phyloP scores from a whole-genome alignment of 2,113 vertebrate species.

The Eublepharis macularius region DNA sequence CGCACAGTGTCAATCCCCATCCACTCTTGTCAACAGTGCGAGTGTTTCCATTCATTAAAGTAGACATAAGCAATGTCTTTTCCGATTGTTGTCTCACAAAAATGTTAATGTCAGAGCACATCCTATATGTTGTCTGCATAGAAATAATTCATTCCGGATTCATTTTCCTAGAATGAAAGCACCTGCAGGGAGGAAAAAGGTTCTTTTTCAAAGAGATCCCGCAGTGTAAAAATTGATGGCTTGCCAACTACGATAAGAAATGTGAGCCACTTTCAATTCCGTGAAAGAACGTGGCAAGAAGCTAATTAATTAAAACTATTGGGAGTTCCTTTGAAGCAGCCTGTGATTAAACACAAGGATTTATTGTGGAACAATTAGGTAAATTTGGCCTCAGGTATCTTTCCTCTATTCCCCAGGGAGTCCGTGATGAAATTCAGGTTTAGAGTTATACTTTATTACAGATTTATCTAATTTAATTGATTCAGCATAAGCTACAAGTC shows the following conservation, averaged over 20 bases:
- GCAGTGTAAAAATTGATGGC: neutral
- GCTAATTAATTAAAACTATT: constrained; percentile 63
- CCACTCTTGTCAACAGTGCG: neutral
- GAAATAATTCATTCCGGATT: constrained; percentile 44
- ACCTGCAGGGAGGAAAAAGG: neutral
- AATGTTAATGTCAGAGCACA: constrained; percentile 25
- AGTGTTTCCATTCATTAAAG: neutral
- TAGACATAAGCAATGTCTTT: neutral
- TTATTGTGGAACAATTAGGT: constrained; percentile 60
- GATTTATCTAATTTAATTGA: constrained; percentile 68
- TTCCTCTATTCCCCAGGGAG: neutral
- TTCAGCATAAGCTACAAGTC: constrained; percentile 56
- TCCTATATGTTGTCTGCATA: neutral
- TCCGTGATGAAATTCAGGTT: constrained; percentile 49
- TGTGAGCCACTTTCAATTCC: constrained; percentile 48
- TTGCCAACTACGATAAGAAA: constrained; percentile 39
- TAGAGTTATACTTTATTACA: constrained; percentile 49
- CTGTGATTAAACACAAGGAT: constrained; percentile 65
- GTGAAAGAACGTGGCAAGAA: constrained; percentile 39
- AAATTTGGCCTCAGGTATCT: constrained; percentile 64
- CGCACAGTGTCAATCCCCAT: neutral
- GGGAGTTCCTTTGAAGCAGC: constrained; percentile 56
- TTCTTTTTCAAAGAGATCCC: neutral
- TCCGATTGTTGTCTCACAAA: neutral
- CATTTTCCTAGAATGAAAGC: constrained; percentile 33